phyloP scores from a whole-genome alignment of 2,888 invertebrate genomes.

The Hesperia comma region DNA sequence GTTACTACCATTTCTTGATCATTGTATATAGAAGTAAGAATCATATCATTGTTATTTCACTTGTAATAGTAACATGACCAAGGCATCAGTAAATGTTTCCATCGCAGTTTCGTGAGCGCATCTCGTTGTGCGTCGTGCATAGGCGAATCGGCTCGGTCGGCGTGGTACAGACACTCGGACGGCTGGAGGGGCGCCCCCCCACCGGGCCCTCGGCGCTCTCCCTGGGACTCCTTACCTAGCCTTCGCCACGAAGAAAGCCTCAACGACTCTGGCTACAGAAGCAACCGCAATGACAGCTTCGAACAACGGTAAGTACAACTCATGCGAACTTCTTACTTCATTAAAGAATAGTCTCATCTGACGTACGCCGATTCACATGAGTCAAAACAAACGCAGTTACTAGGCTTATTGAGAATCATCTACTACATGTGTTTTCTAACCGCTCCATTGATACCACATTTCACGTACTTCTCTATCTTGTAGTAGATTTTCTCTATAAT shows the following conservation, averaged over 20 bases:
- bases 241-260: slow-evolving; percentile 93
- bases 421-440: neutral
- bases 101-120: slow-evolving; percentile 80
- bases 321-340: neutral
- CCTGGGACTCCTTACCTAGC: slow-evolving; percentile 94
- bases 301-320: slow-evolving; percentile 88
- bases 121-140: slow-evolving; percentile 93
- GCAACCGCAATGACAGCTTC: slow-evolving; percentile 92
- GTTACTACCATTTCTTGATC: neutral
- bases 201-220: slow-evolving; percentile 88
- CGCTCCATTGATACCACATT: neutral
- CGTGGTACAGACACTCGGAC: slow-evolving; percentile 95
- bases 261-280: slow-evolving; percentile 94
- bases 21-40: neutral
- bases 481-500: neutral
- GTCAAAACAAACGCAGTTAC: neutral
- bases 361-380: neutral
- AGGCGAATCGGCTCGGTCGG: slow-evolving; percentile 94
- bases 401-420: neutral
- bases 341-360: neutral
- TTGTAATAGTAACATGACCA: slow-evolving; percentile 12
- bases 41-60: slow-evolving; percentile 5
- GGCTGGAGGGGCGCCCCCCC: slow-evolving; percentile 88
- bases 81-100: slow-evolving; percentile 37
- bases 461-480: neutral